phyloP scores from a whole-genome alignment of 2,797 vertebrate genomes.

The Discoglossus pictus region DNA sequence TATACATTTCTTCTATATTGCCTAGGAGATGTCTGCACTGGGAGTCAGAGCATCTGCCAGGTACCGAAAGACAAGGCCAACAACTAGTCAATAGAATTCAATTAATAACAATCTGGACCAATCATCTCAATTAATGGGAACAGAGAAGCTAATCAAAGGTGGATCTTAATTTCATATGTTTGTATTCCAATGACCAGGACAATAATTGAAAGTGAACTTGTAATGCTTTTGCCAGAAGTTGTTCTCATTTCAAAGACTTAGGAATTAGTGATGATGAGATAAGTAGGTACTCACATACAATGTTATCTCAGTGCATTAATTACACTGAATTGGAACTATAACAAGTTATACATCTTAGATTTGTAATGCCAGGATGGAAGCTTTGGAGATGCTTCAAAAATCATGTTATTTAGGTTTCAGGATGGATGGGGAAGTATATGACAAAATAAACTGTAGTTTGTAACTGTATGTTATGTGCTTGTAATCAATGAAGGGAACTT shows the following conservation, averaged over 20 bases:
- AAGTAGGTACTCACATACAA: constrained; percentile 6
- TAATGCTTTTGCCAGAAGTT: not conserved
- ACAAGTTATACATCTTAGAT: too few relatives aligned
- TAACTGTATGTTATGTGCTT: too few relatives aligned
- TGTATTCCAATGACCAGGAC: not conserved
- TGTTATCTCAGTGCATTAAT: not conserved
- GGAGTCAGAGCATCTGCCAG: not conserved
- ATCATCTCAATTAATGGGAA: constrained; percentile 7
- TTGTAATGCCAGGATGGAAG: too few relatives aligned
- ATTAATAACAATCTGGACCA: constrained; percentile 5
- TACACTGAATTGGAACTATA: not conserved
- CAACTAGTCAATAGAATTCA: constrained; percentile 8
- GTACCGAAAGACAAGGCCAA: not conserved
- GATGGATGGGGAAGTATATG: too few relatives aligned
- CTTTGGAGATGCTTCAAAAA: too few relatives aligned
- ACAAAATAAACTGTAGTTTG: too few relatives aligned
- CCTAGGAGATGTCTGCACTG: too few relatives aligned
- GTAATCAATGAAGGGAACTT: too few relatives aligned
- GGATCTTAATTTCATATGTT: constrained; percentile 1
- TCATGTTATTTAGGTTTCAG: too few relatives aligned
- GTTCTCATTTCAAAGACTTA: not conserved
- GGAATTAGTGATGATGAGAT: constrained; percentile 10
- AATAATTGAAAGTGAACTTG: constrained; percentile 20
- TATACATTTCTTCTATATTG: too few relatives aligned
- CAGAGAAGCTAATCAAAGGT: not conserved